Evolutionary conservation across 2,113 vertebrate genomes (phyloP), one percentile per base, ranked within the genome.

Genomic region (Sigmodon hispidus): DNA sequence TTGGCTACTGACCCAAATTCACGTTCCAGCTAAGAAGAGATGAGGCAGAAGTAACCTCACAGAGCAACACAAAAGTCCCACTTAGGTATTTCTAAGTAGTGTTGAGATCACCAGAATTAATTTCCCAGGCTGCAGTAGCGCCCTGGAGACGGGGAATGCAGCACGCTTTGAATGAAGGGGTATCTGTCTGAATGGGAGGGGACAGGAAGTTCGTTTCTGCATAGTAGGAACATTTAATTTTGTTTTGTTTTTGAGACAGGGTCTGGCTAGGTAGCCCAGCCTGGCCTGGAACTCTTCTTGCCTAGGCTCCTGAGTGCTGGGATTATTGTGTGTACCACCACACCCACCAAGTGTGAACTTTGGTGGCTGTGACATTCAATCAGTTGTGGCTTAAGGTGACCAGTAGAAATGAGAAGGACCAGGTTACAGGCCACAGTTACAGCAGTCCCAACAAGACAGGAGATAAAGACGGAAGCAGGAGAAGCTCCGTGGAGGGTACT

Each of bases 31-130:
- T 87, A 59, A 84, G 79, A 57, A 63, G 63, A 72, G 73, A n/a
- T 29, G 65, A 11, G 48, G 81, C 79, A 43, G 52, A 65, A 1
- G 29, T 57, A 63, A 55, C 65, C 11, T 76, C 94, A 48, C n/a
- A 3, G 26, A 0, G 19, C n/a, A n/a, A 50, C 15, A 43, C 52
- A 10, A 15, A 57, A 43, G 61, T 50, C 63, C 79, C 31, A 1
- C 5, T 36, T 15, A 19, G 73, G 87, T 9, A 3, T 0, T 55
- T n/a, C n/a, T n/a, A n/a, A n/a, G 0, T 3, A 3, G 40, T 26
- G 45, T 4, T 36, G 61, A 61, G 45, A 70, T 45, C 70, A 43
- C 15, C 12, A 34, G 70, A 26, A 55, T 7, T 63, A 19, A 31
- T 7, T 16, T 92, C 57, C 70, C 61, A 12, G 11, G n/a, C 76